These are phyloP conservation scores for Crocuta crocuta DNA, from an alignment of 2,113 vertebrate genomes.

Conservation along the genomic window DNA sequence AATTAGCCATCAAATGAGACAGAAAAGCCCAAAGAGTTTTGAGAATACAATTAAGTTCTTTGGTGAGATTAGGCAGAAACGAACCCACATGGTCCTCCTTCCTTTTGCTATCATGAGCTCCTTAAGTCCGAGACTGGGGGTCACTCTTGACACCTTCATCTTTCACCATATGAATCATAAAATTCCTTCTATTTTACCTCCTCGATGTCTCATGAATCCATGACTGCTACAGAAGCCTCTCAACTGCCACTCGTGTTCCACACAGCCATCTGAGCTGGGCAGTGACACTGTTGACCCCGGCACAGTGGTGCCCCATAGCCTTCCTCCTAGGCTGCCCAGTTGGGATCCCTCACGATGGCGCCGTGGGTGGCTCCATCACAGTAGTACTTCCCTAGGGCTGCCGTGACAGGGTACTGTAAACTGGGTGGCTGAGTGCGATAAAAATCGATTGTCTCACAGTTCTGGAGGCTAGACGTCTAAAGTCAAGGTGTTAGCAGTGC, in stretches of 20 bases:
- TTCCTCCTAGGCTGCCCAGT: background rate
- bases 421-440: background rate
- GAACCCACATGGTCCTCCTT: background rate
- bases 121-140: background rate
- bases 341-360: background rate
- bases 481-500: background rate
- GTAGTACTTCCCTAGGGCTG: background rate
- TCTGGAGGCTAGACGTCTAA: background rate
- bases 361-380: background rate
- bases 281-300: background rate
- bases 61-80: conserved; percentile 31
- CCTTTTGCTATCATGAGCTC: background rate
- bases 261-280: background rate
- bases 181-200: background rate
- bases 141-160: background rate
- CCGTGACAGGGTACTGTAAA: background rate
- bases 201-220: background rate
- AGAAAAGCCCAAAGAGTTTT: conserved; percentile 7
- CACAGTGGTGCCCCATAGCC: background rate
- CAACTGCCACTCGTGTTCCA: background rate
- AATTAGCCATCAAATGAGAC: conserved; percentile 50
- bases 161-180: background rate
- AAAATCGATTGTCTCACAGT: background rate
- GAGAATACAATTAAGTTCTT: conserved; percentile 25
- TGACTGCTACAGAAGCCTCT: background rate